Evolutionary conservation across 1,140 invertebrate genomes (phyloP).

Genomic region (Procambarus virginalis): DNA sequence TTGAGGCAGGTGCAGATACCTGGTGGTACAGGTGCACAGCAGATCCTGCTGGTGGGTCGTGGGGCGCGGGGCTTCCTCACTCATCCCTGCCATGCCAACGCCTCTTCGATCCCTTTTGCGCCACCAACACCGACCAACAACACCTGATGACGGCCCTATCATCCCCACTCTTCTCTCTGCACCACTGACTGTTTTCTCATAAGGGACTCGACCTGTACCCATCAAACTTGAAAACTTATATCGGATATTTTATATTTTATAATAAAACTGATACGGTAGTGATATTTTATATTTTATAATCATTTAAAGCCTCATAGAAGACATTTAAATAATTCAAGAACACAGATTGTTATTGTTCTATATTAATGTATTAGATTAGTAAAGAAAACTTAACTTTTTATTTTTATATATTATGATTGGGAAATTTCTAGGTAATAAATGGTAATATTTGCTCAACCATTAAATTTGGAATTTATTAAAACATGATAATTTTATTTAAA

Average conservation of each 20-base stretch:
- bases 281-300: neutral
- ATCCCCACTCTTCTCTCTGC: constrained; percentile 89
- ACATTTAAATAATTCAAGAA: neutral
- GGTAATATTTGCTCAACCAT: too few relatives aligned
- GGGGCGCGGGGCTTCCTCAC: constrained; percentile 72
- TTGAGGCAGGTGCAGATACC: constrained; percentile 33
- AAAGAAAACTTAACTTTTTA: too few relatives aligned
- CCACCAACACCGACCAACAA: constrained; percentile 91
- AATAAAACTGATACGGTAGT: neutral
- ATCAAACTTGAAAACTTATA: neutral
- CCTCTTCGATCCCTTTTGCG: constrained; percentile 90
- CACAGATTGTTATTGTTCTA: neutral
- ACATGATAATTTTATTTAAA: neutral
- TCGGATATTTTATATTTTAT: neutral
- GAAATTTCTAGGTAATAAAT: too few relatives aligned
- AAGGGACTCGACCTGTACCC: neutral
- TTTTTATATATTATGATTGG: too few relatives aligned
- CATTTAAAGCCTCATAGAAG: neutral
- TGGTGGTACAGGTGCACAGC: constrained; percentile 37
- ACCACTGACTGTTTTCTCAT: constrained; percentile 79
- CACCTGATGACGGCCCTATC: constrained; percentile 92
- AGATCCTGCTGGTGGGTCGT: constrained; percentile 43
- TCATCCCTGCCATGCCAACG: constrained; percentile 97
- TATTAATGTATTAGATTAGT: neutral
- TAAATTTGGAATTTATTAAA: neutral